Evolutionary conservation across 1,140 invertebrate species (phyloP), one percentile per base, ranked within the genome.

Genomic region (Elymnias hypermnestra): DNA sequence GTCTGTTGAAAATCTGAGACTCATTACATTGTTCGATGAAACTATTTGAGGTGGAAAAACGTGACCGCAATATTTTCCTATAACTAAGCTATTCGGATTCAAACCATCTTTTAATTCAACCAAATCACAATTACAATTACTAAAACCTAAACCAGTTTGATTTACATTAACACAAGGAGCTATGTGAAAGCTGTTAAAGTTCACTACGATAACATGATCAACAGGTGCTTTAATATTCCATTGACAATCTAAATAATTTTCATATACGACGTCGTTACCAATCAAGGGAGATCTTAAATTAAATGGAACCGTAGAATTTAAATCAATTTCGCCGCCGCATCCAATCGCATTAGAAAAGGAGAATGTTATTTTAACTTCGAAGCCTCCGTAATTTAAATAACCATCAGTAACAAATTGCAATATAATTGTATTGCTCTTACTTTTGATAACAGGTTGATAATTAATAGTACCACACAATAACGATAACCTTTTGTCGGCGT

Each of bases 21-120:
- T 91, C 26, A 93, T 61, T 2, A 78, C 57, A 58, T 91, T 90
- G 3, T 66, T 55, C 0, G 91, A 87, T 0, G 90, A 89, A 1
- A 65, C 52, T 6, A 93, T 39, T 5, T 76, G 51, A 15, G 72
- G 59, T 3, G 91, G 92, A n/a, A 81, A 37, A n/a, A 53, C 72
- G 25, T 87, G 87, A 0, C 92, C 92, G 66, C 94, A 95, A 53
- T 90, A 91, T 38, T 60, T 86, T 0, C 89, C 90, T 6, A 95
- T 90, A 7, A 89, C 36, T 29, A 91, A 84, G 29, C 89, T 87
- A 46, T 87, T 88, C 9, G 88, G 87, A 37, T 90, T 89, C 5
- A 82, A 60, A 2, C 94, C 94, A 77, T 95, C 93, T 40, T 60
- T 75, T 57, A 94, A 87, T 84, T 94, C 89, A 10, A 95, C 53